Evolutionary conservation across 2,888 invertebrate species (phyloP).

Genomic region (Ashinkailepas kermadecensis): DNA sequence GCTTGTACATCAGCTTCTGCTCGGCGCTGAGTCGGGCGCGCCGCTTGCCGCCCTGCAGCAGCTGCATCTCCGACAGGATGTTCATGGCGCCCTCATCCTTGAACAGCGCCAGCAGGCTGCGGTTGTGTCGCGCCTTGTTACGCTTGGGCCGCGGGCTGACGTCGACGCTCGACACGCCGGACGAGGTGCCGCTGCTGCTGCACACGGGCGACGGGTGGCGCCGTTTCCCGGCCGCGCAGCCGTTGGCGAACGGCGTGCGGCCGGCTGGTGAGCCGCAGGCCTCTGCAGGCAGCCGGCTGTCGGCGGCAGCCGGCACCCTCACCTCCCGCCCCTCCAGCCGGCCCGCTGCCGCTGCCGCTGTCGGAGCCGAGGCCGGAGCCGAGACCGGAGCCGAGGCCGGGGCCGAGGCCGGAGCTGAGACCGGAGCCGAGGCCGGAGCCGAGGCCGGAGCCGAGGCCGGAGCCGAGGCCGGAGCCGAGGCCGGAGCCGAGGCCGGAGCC

Average conservation of each 20-base stretch:
- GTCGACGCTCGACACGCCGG: neutral
- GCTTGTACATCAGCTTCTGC: neutral
- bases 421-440: neutral
- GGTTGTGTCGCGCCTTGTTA: too few species aligned
- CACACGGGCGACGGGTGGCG: neutral
- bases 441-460: neutral
- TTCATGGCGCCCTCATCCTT: conserved; percentile 33
- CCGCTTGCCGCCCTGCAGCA: neutral
- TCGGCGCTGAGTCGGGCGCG: neutral
- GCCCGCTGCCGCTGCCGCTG: neutral
- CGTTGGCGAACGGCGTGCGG: too few species aligned
- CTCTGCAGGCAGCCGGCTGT: too few species aligned
- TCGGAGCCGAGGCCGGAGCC: neutral
- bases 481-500: neutral
- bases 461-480: neutral
- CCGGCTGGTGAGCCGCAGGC: too few species aligned
- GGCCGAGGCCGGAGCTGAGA: neutral
- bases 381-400: neutral
- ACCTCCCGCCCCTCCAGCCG: too few species aligned
- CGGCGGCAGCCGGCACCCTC: too few species aligned
- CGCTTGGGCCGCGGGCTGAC: neutral
- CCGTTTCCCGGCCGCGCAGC: neutral
- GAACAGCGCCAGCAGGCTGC: conserved; percentile 24
- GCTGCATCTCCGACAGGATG: conserved; percentile 26
- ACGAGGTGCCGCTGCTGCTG: neutral